Conservation (phyloP, 2,797 vertebrate species). For the Spinus olivaceus region DNA sequence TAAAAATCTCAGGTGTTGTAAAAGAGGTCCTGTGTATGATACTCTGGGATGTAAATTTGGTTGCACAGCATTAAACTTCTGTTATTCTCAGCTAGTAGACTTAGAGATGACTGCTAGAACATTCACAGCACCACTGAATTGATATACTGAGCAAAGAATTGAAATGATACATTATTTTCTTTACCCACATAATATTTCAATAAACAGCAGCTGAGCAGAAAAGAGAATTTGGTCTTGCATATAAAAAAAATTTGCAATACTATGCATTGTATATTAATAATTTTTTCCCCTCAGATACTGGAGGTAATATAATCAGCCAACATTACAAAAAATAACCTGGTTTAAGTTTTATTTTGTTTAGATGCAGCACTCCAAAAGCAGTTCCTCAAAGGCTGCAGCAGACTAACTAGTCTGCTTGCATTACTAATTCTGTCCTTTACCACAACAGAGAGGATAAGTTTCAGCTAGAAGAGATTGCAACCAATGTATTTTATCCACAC, state of each 20-base stretch:
- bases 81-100: neutral
- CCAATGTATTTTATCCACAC: neutral
- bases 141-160: neutral
- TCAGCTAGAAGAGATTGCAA: neutral
- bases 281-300: neutral
- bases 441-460: neutral
- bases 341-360: neutral
- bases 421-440: neutral
- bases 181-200: neutral
- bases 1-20: neutral
- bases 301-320: neutral
- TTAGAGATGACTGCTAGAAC: neutral
- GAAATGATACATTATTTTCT: neutral
- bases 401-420: neutral
- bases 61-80: neutral
- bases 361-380: neutral
- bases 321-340: neutral
- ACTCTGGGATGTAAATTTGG: neutral
- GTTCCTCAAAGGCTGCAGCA: neutral
- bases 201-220: neutral
- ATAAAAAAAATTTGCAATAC: neutral
- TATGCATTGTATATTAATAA: accelerated
- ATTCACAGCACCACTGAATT: neutral
- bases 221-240: neutral
- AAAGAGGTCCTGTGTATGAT: accelerated